Percentiles rank a stretch among this genome's conserved stretches.
These are phyloP conservation scores for Pipistrellus nathusii DNA, from an alignment of 2,797 vertebrate species.

Conservation along the genomic window DNA sequence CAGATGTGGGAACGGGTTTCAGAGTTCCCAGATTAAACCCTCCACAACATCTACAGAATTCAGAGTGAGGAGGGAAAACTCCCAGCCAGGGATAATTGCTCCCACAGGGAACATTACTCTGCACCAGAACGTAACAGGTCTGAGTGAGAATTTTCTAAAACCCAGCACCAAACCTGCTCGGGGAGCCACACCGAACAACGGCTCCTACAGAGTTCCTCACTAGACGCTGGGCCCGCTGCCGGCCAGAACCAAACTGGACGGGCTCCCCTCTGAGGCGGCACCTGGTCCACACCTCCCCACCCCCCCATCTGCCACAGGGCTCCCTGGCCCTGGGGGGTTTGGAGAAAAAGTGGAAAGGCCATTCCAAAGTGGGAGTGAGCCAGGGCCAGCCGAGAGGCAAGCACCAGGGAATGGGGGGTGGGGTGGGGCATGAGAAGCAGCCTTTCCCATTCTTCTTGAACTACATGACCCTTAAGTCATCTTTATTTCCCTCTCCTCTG, in stretches of 20 bases:
- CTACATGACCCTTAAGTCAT: not conserved
- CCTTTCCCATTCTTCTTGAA: constrained; percentile 39
- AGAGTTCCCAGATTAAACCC: constrained; percentile 90
- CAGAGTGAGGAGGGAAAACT: constrained; percentile 81
- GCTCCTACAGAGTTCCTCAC: constrained; percentile 80
- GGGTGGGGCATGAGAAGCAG: not conserved
- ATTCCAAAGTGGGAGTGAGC: rapidly evolving
- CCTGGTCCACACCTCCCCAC: rapidly evolving
- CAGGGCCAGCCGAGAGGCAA: not conserved
- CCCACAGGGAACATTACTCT: constrained; percentile 92
- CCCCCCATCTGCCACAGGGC: not conserved
- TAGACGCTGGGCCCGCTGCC: constrained; percentile 78
- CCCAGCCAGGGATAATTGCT: constrained; percentile 93
- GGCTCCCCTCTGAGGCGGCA: constrained; percentile 65
- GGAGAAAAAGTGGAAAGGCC: not conserved
- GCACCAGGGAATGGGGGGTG: not conserved
- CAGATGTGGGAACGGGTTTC: constrained; percentile 85
- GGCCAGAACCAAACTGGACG: constrained; percentile 76
- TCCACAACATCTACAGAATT: constrained; percentile 91
- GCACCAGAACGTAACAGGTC: constrained; percentile 87
- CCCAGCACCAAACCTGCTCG: constrained; percentile 81
- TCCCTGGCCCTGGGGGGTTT: not conserved
- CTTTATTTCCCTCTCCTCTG: not conserved
- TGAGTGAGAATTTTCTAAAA: constrained; percentile 86
- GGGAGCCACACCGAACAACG: constrained; percentile 69